Base-by-base conservation (phyloP, 2,797 vertebrate species). In the Epinephelus malabaricus region DNA sequence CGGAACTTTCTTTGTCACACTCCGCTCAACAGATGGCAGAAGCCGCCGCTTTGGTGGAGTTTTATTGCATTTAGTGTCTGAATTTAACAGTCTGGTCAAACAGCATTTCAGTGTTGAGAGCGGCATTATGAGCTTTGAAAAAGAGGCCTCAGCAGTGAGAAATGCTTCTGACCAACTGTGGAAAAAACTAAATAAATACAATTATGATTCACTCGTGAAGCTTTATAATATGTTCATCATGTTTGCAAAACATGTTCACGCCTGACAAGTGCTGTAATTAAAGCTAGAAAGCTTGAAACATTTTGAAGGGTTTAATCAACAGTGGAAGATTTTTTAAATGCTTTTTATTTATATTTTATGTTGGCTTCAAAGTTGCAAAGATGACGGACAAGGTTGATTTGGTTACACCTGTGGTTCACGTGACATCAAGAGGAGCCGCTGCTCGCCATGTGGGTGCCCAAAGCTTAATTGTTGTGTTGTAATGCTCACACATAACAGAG, bases 81-180 rank as follows among this genome's bases (percentile, higher is more conserved):
- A 80, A 82, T 78, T 85, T 66, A 73, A 46, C 49, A 50, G 46
- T 78, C 86, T 83, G 71, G 71, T 76, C 59, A 69, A 75, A 64
- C 58, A 75, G 30, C 11, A 45, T 76, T 73, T 66, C 54, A 51
- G 49, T 56, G 25, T 59, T 78, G 15, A 71, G 19, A 50, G 53
- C 2, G 19, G 46, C 38, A 55, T 64, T 69, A 59, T 67, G 12
- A 76, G 70, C 50, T 62, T 61, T 58, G 45, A 61, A 60, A 69
- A 73, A 25, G 17, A 40, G 60, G 30, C 27, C 7, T 63, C 19
- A 54, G 66, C 19, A 54, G 10, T 67, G 12, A 47, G 5, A 73
- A 62, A 78, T 45, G 50, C 14, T 53, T 75, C 19, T 30, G 54
- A 64, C 69, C 53, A 77, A 69, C 40, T 84, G 55, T 78, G 71